Evolutionary conservation across 2,888 invertebrate species (phyloP).

Genomic region (Drosophila prolongata): DNA sequence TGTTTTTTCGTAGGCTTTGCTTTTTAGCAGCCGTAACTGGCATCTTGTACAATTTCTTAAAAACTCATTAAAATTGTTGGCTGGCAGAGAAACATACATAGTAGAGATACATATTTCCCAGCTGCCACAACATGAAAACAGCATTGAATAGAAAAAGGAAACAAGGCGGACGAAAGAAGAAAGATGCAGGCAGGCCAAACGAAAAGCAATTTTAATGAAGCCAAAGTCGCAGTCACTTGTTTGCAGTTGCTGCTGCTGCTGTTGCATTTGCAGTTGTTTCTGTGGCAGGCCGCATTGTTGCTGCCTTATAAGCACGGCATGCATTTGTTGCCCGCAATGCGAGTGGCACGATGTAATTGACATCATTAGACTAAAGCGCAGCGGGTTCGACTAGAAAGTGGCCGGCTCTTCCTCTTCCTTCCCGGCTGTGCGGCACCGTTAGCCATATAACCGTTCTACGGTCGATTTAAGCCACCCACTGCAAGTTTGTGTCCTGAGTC

Average conservation of each 20-base stretch:
- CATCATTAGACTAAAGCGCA: slow-evolving; percentile 80
- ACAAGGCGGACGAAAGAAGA: slow-evolving; percentile 51
- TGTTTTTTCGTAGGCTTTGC: slow-evolving; percentile 37
- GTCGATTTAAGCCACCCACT: slow-evolving; percentile 59
- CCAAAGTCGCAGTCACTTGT: slow-evolving; percentile 51
- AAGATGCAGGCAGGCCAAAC: slow-evolving; percentile 62
- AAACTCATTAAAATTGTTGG: slow-evolving; percentile 72
- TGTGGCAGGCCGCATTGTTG: slow-evolving; percentile 67
- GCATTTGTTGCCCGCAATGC: slow-evolving; percentile 77
- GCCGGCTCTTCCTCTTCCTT: slow-evolving; percentile 23
- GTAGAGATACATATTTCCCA: slow-evolving; percentile 25
- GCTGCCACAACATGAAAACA: slow-evolving; percentile 45
- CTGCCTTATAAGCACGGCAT: slow-evolving; percentile 75
- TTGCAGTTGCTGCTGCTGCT: slow-evolving; percentile 40
- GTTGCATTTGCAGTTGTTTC: slow-evolving; percentile 44
- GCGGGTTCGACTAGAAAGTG: slow-evolving; percentile 71
- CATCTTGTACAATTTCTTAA: slow-evolving; percentile 69
- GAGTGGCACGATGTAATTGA: slow-evolving; percentile 80
- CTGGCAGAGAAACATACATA: slow-evolving; percentile 28
- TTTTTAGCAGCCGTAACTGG: slow-evolving; percentile 55
- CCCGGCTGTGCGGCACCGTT: slow-evolving; percentile 48
- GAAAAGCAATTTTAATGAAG: slow-evolving; percentile 76
- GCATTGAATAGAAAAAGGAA: slow-evolving; percentile 55
- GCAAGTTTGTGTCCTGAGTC: slow-evolving; percentile 36
- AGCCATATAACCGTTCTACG: slow-evolving; percentile 36